Percentiles rank a stretch among this genome's conserved stretches.
Conservation (phyloP, 2,888 invertebrate species). For the Diaperis boleti region DNA sequence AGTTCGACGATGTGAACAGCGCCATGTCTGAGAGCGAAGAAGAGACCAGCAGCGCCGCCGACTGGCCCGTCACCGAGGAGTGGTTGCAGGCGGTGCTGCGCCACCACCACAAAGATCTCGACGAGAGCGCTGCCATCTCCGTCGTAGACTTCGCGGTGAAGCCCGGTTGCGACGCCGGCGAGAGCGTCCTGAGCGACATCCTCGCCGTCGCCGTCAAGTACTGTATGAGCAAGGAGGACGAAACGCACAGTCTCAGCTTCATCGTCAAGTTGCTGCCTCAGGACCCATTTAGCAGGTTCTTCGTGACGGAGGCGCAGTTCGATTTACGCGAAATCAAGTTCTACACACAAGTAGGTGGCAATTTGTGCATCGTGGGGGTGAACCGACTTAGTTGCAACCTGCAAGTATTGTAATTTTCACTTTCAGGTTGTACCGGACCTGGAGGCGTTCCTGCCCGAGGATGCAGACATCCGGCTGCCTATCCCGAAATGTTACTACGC, state of each 20-base stretch:
- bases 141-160: constrained; percentile 69
- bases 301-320: constrained; percentile 86
- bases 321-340: constrained; percentile 86
- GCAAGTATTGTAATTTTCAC: too few species aligned
- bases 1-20: background rate
- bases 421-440: constrained; percentile 78
- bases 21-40: constrained; percentile 70
- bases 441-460: constrained; percentile 69
- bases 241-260: constrained; percentile 66
- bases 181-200: constrained; percentile 82
- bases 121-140: constrained; percentile 59
- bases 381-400: too few species aligned
- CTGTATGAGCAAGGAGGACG: constrained; percentile 61
- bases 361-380: too few species aligned
- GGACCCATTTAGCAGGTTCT: constrained; percentile 83
- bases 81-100: constrained; percentile 70
- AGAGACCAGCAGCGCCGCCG: constrained; percentile 65
- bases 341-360: constrained; percentile 80
- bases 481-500: constrained; percentile 80
- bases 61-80: constrained; percentile 71
- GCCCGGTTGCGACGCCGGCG: constrained; percentile 75
- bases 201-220: constrained; percentile 81
- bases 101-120: constrained; percentile 65
- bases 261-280: constrained; percentile 83
- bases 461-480: constrained; percentile 70